Base-by-base conservation (phyloP, 2,113 vertebrate genomes). In the Entomyzon cyanotis region DNA sequence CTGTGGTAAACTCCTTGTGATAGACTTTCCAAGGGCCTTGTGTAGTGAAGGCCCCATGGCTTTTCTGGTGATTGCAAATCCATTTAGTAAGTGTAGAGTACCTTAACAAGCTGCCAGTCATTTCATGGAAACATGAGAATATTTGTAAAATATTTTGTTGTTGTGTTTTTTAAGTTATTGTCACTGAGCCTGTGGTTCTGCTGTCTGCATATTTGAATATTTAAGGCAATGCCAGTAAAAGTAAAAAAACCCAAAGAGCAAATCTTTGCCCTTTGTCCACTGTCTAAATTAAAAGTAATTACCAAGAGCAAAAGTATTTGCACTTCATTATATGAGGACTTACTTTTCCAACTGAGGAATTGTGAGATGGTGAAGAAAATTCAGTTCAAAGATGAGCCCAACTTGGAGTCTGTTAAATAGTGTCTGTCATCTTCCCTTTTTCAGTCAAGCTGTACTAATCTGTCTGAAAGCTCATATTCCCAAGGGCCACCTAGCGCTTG, bases 391-490 rank as follows among this genome's bases (percentile, higher is more conserved):
- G 65, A 83, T 93, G 74, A 84, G n/a, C 25, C 75, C 70, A 35
- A 20, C 52, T 75, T 63, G 41, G 46, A 87, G 65, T 62, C 60
- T 81, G 74, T 78, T 91, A 89, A 90, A 85, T 81, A 86, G 77
- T 89, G 79, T 92, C 94, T 97, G 91, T 84, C 53, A 16, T 94
- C 49, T 81, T 84, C 47, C 33, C 53, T 75, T 67, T 92, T 96
- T 84, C 95, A 95, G 88, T 92, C 86, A 93, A 91, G 95, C 92
- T 96, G 80, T 89, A 95, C 84, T 97, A 97, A 97, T 97, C 85
- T 96, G 96, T 96, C 93, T 97, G 94, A 94, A 96, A 97, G 88
- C 95, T 93, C 65, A 30, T 24, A 49, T 94, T 96, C 96, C 93
- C 90, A 84, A 69, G 69, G 90, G 95, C 86, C 73, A 75, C 56